These are phyloP conservation scores for Myrmecobius fasciatus DNA, from an alignment of 2,113 vertebrate species.

Conservation along the genomic window DNA sequence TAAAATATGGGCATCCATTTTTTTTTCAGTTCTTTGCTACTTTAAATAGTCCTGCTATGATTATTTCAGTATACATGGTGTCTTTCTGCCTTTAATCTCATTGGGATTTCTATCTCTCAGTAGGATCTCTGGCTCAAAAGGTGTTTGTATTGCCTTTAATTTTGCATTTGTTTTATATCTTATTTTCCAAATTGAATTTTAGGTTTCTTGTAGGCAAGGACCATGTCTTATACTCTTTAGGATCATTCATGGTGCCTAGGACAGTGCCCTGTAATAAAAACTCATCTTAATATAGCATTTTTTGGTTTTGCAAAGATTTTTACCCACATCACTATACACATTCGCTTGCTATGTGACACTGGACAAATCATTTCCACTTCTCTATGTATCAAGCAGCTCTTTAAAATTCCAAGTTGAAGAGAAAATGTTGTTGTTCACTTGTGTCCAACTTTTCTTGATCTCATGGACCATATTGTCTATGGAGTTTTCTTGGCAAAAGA, in stretches of 20 bases:
- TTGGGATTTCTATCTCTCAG: neutral
- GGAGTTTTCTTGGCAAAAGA: neutral
- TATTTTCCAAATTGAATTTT: neutral
- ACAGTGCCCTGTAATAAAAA: neutral
- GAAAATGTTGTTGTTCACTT: neutral
- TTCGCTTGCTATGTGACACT: neutral
- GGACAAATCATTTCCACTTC: neutral
- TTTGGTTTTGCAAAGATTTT: neutral
- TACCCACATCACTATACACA: neutral
- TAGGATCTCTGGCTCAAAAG: neutral
- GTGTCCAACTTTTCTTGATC: neutral
- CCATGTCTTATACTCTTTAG: neutral
- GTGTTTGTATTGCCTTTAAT: neutral
- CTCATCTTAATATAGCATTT: neutral
- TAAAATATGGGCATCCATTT: neutral
- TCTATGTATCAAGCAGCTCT: neutral
- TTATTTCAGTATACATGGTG: neutral
- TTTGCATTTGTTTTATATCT: neutral
- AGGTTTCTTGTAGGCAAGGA: neutral
- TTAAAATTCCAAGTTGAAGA: neutral
- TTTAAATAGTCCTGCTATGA: neutral
- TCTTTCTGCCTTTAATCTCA: neutral
- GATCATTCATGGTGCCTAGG: neutral
- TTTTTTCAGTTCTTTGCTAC: neutral
- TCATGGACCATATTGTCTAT: neutral